A percentile compares a stretch with the other conserved stretches of the same genome.
phyloP scores from a whole-genome alignment of 2,888 invertebrate species.

The Dasypolia templi region DNA sequence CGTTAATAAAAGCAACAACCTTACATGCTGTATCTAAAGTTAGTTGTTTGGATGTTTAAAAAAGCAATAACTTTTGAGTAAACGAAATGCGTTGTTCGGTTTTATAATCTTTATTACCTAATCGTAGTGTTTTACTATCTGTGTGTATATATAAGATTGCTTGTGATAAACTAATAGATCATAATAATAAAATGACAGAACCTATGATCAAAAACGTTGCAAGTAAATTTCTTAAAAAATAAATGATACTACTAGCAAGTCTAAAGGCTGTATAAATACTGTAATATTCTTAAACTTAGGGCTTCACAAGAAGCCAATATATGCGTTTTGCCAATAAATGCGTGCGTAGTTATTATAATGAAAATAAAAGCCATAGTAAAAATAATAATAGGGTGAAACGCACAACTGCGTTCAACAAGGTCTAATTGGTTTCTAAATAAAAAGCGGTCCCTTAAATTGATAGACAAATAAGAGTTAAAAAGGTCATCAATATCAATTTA shows the following conservation, averaged over 20 bases:
- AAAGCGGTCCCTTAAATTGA: conserved; percentile 37
- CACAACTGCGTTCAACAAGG: conserved; percentile 38
- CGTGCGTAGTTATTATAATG: conserved; percentile 84
- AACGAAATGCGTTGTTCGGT: neutral
- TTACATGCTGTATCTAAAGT: neutral
- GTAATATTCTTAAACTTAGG: conserved; percentile 33
- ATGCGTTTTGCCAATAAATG: conserved; percentile 81
- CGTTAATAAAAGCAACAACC: no score
- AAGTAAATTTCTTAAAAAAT: conserved; percentile 40
- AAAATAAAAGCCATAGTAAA: conserved; percentile 72
- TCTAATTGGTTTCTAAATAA: conserved; percentile 44
- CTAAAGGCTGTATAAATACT: conserved; percentile 77
- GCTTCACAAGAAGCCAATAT: conserved; percentile 52
- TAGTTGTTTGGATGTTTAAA: no score
- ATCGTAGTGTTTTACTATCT: no score
- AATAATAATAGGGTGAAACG: conserved; percentile 64
- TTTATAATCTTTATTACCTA: neutral
- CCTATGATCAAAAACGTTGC: conserved; percentile 8
- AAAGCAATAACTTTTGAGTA: no score
- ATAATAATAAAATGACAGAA: conserved; percentile 1
- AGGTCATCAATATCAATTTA: conserved; percentile 39
- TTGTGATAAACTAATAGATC: no score
- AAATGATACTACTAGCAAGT: conserved; percentile 65
- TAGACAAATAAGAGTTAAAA: conserved; percentile 26
- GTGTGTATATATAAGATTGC: no score